Conservation (phyloP, 2,888 invertebrate genomes). For the Tiliacea aurago region DNA sequence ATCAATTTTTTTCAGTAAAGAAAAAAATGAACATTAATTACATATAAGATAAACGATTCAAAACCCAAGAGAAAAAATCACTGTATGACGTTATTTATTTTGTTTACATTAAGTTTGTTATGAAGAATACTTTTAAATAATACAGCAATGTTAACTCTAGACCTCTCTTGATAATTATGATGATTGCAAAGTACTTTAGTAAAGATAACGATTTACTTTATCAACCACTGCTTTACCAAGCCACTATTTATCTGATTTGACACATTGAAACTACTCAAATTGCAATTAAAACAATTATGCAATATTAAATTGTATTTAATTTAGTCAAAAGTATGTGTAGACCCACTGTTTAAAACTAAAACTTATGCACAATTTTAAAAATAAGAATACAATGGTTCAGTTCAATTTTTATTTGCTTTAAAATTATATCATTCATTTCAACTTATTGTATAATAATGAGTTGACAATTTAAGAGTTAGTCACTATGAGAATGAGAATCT, state of each 20-base stretch:
- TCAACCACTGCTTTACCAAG: constrained; percentile 6
- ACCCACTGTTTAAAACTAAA: constrained; percentile 19
- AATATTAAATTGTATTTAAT: constrained; percentile 5
- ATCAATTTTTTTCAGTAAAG: constrained; percentile 10
- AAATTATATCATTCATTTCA: constrained; percentile 24
- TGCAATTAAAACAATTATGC: not conserved
- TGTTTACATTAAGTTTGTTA: not conserved
- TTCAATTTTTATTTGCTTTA: constrained; percentile 17
- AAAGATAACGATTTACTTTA: constrained; percentile 25
- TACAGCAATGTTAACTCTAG: constrained; percentile 8
- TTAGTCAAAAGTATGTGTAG: constrained; percentile 1
- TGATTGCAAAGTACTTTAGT: constrained; percentile 25
- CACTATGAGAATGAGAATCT: not conserved
- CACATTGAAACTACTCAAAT: not conserved
- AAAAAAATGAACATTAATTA: no score
- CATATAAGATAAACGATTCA: not conserved
- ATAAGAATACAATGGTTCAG: constrained; percentile 50
- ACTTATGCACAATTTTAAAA: constrained; percentile 31
- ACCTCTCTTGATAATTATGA: constrained; percentile 32
- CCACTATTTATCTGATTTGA: constrained; percentile 22
- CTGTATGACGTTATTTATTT: not conserved
- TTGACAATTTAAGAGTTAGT: constrained; percentile 30
- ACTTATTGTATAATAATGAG: constrained; percentile 24
- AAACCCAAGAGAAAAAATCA: not conserved
- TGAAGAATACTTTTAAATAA: not conserved